phyloP scores from a whole-genome alignment of 2,888 invertebrate species.

The Nasonovia ribisnigri region DNA sequence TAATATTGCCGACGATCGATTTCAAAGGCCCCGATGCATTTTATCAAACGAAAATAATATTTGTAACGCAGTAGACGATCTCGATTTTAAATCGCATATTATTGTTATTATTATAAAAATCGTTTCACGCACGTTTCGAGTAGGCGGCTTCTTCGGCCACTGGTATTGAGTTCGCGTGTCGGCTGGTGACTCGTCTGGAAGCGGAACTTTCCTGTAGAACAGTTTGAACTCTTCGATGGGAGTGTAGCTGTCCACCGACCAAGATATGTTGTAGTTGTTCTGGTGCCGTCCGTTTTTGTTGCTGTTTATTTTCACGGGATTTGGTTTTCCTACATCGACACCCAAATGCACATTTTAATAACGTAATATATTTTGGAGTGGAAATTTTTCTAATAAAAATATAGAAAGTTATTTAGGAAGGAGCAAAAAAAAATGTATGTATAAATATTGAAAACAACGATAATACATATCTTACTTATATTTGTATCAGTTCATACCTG shows the following conservation, averaged over 20 bases:
- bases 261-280: constrained; percentile 78
- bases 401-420: not conserved
- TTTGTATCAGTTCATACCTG: not conserved
- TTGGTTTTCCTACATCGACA: constrained; percentile 75
- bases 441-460: too few species aligned
- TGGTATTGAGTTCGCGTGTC: constrained; percentile 71
- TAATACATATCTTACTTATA: too few species aligned
- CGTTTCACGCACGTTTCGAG: constrained; percentile 69
- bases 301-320: constrained; percentile 77
- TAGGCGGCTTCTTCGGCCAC: constrained; percentile 70
- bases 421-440: not conserved
- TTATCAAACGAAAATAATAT: not conserved
- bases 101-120: not conserved
- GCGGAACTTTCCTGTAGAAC: constrained; percentile 76
- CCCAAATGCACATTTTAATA: not conserved
- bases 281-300: constrained; percentile 75
- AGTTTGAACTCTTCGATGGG: constrained; percentile 79
- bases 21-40: not conserved
- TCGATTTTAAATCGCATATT: not conserved
- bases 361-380: not conserved
- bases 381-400: not conserved
- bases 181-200: constrained; percentile 68
- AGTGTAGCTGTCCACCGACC: constrained; percentile 78
- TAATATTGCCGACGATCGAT: not conserved
- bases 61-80: not conserved